Evolutionary conservation across 2,113 vertebrate species (phyloP).

Genomic region (Stigmatopora argus): DNA sequence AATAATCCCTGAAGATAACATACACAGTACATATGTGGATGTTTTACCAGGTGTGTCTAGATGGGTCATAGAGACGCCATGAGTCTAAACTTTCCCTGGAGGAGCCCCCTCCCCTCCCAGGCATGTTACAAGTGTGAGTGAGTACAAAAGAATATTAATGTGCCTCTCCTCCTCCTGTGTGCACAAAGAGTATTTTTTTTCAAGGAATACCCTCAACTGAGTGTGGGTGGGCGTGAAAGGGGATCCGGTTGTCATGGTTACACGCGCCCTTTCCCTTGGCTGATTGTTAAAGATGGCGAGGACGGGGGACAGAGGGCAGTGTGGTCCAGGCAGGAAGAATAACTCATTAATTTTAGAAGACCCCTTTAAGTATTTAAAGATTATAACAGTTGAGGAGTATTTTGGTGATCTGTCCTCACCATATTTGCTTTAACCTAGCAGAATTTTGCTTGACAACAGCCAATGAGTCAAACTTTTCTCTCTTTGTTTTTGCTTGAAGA

Average conservation of each 20-base stretch:
- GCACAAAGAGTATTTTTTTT: constrained; percentile 46
- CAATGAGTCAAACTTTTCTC: no score
- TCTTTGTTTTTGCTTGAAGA: no score
- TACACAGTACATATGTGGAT: constrained; percentile 8
- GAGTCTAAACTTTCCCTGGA: constrained; percentile 15
- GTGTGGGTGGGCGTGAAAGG: constrained; percentile 44
- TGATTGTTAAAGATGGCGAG: constrained; percentile 35
- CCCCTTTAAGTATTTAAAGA: not conserved
- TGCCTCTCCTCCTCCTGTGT: constrained; percentile 25
- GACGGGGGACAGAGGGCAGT: not conserved
- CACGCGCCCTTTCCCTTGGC: constrained; percentile 47
- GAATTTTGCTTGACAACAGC: no score
- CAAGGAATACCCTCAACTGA: constrained; percentile 29
- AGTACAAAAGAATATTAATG: constrained; percentile 69
- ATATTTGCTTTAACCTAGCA: no score
- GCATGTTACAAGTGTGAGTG: constrained; percentile 43
- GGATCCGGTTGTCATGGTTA: constrained; percentile 61
- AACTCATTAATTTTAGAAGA: not conserved
- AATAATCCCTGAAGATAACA: not conserved
- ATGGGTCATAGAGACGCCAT: constrained; percentile 23
- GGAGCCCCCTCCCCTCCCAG: constrained; percentile 6
- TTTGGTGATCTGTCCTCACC: no score
- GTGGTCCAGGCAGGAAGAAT: not conserved
- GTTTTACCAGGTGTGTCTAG: constrained; percentile 17
- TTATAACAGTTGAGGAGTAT: no score